Evolutionary conservation across 2,888 invertebrate species (phyloP).

Genomic region (Drosophila phalerata): DNA sequence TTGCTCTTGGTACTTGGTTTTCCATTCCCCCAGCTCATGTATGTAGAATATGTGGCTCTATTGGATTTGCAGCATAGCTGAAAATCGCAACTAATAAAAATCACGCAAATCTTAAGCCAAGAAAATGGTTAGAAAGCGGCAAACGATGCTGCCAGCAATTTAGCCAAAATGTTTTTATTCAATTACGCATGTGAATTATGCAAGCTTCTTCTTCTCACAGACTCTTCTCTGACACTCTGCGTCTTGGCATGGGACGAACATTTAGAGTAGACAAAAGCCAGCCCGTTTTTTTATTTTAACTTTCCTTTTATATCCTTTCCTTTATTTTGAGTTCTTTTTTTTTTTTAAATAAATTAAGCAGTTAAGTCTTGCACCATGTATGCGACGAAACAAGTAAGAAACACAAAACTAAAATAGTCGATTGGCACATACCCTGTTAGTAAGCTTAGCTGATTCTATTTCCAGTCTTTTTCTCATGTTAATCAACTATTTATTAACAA

Average conservation of each 20-base stretch:
- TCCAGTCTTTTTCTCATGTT: neutral
- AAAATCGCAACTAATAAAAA: constrained; percentile 75
- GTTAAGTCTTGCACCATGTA: constrained; percentile 59
- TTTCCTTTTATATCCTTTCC: constrained; percentile 18
- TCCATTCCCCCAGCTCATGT: neutral
- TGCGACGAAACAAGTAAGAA: constrained; percentile 25
- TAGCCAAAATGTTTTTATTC: constrained; percentile 74
- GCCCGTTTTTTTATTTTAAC: constrained; percentile 23
- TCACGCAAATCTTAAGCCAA: constrained; percentile 68
- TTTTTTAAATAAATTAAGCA: constrained; percentile 69
- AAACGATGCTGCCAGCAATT: constrained; percentile 56
- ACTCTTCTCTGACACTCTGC: neutral
- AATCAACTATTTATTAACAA: no score
- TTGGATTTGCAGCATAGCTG: constrained; percentile 59
- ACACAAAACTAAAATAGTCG: neutral
- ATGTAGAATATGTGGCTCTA: constrained; percentile 23
- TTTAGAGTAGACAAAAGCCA: constrained; percentile 50
- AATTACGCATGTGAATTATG: constrained; percentile 73
- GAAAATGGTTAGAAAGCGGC: constrained; percentile 57
- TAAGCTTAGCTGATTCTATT: neutral
- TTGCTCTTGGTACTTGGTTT: constrained; percentile 19
- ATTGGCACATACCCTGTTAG: constrained; percentile 13
- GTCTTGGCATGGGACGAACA: constrained; percentile 34
- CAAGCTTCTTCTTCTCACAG: constrained; percentile 36
- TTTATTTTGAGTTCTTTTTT: constrained; percentile 26